phyloP scores from a whole-genome alignment of 2,113 vertebrate species.

The Pomatostomus ruficeps region DNA sequence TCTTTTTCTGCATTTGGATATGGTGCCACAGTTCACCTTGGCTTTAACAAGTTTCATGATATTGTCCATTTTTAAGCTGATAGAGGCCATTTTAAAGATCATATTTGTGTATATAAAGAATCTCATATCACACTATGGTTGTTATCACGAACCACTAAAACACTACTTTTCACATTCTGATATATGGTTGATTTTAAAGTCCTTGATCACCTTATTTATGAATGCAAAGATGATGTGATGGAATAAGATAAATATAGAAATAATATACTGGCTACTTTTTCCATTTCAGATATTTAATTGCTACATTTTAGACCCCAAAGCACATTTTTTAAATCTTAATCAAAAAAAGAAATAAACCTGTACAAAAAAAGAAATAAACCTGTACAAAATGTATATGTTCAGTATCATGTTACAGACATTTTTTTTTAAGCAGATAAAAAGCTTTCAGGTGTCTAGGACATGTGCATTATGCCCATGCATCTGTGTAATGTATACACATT shows the following conservation, averaged over 20 bases:
- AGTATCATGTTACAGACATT: not conserved
- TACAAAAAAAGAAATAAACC: not conserved
- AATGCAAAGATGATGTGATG: constrained; percentile 1
- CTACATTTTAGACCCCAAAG: not conserved
- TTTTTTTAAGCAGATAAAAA: constrained; percentile 23
- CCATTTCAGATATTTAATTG: not conserved
- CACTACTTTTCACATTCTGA: not conserved
- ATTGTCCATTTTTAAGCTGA: constrained; percentile 45
- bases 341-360: not conserved
- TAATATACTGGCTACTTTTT: not conserved
- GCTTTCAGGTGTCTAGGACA: not conserved
- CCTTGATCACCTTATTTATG: constrained; percentile 29
- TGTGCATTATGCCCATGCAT: not conserved
- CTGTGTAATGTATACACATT: not conserved
- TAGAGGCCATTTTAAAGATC: constrained; percentile 54
- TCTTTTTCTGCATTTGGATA: constrained; percentile 54
- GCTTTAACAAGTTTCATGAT: constrained; percentile 55
- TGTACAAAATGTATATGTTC: not conserved
- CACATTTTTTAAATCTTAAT: not conserved
- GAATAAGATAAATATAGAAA: constrained; percentile 4
- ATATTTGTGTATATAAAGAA: constrained; percentile 47
- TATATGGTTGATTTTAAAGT: not conserved
- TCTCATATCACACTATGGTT: not conserved
- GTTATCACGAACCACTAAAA: not conserved
- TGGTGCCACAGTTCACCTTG: constrained; percentile 8